Evolutionary conservation across 53 echinoderm and acorn worm species (phyloP).

Genomic region (Echinarachnius parma): DNA sequence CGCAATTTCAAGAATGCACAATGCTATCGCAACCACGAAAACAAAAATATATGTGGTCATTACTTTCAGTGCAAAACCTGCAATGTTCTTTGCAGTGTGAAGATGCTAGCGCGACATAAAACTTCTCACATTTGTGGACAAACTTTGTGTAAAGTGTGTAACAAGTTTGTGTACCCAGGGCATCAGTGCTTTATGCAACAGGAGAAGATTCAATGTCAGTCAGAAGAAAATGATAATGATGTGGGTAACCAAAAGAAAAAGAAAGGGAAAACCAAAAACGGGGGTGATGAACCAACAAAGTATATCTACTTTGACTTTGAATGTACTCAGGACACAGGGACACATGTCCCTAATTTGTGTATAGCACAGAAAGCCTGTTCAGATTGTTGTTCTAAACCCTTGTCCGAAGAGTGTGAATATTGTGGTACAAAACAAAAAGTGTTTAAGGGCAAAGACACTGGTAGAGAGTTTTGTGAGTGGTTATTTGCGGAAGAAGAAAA

Average conservation of each 20-base stretch:
- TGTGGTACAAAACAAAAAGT: neutral
- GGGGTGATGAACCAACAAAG: neutral
- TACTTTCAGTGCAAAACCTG: neutral
- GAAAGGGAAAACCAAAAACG: neutral
- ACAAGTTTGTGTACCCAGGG: constrained; percentile 22
- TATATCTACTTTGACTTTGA: constrained; percentile 25
- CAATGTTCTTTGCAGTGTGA: constrained; percentile 20
- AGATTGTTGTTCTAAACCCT: neutral
- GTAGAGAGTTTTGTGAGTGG: constrained; percentile 40
- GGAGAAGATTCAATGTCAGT: neutral
- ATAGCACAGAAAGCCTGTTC: constrained; percentile 29
- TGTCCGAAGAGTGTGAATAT: constrained; percentile 9
- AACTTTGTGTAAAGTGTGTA: constrained; percentile 44
- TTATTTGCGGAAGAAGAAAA: neutral
- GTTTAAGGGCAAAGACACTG: constrained; percentile 21
- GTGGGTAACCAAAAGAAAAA: neutral
- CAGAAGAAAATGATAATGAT: neutral
- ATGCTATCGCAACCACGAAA: constrained; percentile 52
- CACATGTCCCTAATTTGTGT: constrained; percentile 32
- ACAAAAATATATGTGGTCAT: constrained; percentile 1
- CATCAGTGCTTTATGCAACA: constrained; percentile 44
- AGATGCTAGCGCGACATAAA: neutral
- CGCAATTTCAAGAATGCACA: constrained; percentile 49
- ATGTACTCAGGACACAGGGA: constrained; percentile 30
- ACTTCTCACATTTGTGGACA: constrained; percentile 37